Evolutionary conservation across 2,113 vertebrate species (phyloP), one percentile per base, ranked within the genome.

Genomic region (Vidua chalybeata): DNA sequence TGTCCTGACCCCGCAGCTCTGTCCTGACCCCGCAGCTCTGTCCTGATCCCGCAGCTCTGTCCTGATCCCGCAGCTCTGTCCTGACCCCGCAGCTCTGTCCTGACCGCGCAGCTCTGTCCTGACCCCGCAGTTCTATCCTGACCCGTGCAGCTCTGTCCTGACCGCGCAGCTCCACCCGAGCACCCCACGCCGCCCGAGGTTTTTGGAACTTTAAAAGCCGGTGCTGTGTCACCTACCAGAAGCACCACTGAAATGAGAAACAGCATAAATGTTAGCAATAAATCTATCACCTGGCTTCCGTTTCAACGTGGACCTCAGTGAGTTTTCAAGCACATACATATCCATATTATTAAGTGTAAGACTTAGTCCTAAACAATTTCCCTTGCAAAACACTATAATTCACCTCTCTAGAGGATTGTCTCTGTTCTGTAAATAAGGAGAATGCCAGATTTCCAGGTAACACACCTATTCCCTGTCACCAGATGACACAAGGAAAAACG

Each of bases 301-400:
- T 8, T 84, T 22, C 19, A 72, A 11, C 0, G 2, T 5, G 13
- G 19, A 41, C 19, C 22, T 46, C 72, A 11, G 4, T 9, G n/a
- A 1, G 3, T 63, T 51, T 72, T 15, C 33, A 63, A 84, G 45
- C 28, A 51, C 22, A 0, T 8, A 2, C 5, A 39, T 33, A 7
- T 8, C 56, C 7, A 0, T 5, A 7, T 24, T 49, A 22, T 15
- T 24, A 3, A 0, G 1, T 15, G 37, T 54, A 45, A 49, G 67
- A 45, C 39, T 24, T 30, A 46, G 37, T 20, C 41, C 18, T 48
- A 20, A 68, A 14, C 55, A 11, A 51, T 28, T 85, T 82, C 18
- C 41, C 18, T 20, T 26, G 30, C 83, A 46, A 64, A 71, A 62
- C 37, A 12, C 46, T 22, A 0, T 18, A 15, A 37, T 24, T 51